Base-by-base conservation (phyloP, 2,888 invertebrate genomes). In the Melanostoma mellinum region DNA sequence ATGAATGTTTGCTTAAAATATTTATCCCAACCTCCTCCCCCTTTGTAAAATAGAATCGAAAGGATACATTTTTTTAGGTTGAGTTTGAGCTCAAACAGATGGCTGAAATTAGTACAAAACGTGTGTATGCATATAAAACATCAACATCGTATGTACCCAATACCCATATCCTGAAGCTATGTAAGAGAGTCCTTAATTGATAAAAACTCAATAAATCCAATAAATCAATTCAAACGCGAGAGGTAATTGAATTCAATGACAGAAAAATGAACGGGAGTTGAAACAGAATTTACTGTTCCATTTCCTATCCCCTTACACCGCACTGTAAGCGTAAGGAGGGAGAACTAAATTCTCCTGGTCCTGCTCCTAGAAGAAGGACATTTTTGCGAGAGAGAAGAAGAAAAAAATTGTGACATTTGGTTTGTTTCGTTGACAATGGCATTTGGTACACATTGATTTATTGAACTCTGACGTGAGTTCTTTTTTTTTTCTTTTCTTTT, bases 121-220 rank as follows among this genome's bases (percentile, higher is more conserved):
- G 38, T 61, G 40, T 42, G 48, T 35, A 42, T 0, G 1, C 6
- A 40, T 6, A 6, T 32, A n/a, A 20, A 20, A 20, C 20, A 20
- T 20, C 20, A 20, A 20, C 20, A 20, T 20, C 20, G 20, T 4
- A 36, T 52, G 9, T 36, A 10, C 4, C 20, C 10, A n/a, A 3
- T 36, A 10, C 4, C 20, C 10, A n/a, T 9, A 38, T 36, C 38
- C 33, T 63, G 4, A n/a, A 10, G 42, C 33, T n/a, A 6, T 35
- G 5, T 8, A 4, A 46, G 46, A 61, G 46, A 50, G 30, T 63
- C 50, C 67, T 71, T 81, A 81, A 81, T 81, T 81, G 81, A 77
- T 81, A 81, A 77, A 81, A 81, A 76, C 67, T 81, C 81, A 81
- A 76, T 81, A 81, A 81, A 77, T 81, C 81, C 72, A 67, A 81